phyloP scores from a whole-genome alignment of 1,140 invertebrate genomes.

The Drosophila jambulina region DNA sequence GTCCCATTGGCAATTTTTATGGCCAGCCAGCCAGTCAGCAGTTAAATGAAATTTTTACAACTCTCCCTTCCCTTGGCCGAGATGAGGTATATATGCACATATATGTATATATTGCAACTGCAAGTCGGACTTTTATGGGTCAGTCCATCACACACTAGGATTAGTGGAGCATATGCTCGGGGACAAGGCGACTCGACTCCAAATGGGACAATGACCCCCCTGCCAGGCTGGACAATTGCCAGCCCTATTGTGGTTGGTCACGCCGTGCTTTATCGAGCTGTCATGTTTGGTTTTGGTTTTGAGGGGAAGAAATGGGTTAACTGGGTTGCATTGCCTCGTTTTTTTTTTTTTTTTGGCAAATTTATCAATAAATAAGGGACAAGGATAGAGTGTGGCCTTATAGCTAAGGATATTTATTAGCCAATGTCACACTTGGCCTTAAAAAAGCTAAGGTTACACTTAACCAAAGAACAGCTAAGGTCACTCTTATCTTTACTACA shows the following conservation, averaged over 20 bases:
- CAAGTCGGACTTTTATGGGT: conserved; percentile 68
- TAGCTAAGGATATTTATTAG: too few species aligned
- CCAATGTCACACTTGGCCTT: neutral
- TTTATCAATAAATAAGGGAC: neutral
- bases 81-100: conserved; percentile 1
- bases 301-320: neutral
- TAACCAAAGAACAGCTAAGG: neutral
- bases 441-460: neutral
- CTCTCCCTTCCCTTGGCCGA: conserved; percentile 8
- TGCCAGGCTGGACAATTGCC: conserved; percentile 22
- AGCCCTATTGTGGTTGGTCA: conserved; percentile 48
- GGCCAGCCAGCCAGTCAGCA: conserved; percentile 27
- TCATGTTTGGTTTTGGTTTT: neutral
- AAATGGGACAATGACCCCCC: conserved; percentile 33
- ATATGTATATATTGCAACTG: conserved; percentile 39
- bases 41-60: conserved; percentile 60
- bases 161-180: conserved; percentile 63
- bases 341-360: neutral
- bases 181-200: conserved; percentile 20
- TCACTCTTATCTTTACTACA: too few species aligned
- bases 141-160: conserved; percentile 46
- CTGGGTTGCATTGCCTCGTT: neutral
- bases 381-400: neutral
- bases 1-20: conserved; percentile 72
- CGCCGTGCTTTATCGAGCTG: neutral